These are phyloP conservation scores for Cepaea nemoralis DNA, from an alignment of 1,140 invertebrate genomes.

Conservation along the genomic window DNA sequence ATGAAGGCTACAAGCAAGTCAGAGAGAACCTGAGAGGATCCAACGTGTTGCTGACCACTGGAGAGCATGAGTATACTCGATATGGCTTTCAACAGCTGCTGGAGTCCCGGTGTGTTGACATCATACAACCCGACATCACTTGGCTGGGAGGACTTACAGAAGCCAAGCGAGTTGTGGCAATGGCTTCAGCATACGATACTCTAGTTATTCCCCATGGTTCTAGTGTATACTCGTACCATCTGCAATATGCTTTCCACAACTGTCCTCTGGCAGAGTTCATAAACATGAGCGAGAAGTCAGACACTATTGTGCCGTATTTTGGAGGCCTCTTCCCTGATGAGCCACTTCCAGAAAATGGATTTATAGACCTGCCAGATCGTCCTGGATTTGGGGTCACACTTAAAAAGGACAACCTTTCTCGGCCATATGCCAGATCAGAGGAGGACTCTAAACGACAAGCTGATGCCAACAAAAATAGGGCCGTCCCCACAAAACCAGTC, in stretches of 20 bases:
- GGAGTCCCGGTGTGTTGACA: conserved; percentile 62
- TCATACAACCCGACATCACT: conserved; percentile 68
- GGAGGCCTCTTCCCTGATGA: conserved; percentile 67
- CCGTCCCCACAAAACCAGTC: conserved; percentile 48
- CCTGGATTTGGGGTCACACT: conserved; percentile 68
- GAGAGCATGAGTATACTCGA: conserved; percentile 67
- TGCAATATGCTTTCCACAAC: conserved; percentile 67
- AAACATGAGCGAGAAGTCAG: conserved; percentile 62
- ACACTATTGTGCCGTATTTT: conserved; percentile 64
- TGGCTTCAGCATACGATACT: conserved; percentile 63
- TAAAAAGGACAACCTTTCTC: conserved; percentile 52
- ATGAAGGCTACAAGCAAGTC: conserved; percentile 63
- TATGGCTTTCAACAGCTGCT: conserved; percentile 65
- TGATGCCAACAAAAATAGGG: conserved; percentile 53
- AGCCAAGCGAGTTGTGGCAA: conserved; percentile 61
- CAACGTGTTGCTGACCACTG: conserved; percentile 62
- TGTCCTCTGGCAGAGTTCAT: conserved; percentile 67
- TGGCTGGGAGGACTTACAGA: conserved; percentile 68
- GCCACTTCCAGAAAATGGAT: conserved; percentile 62
- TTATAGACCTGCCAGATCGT: conserved; percentile 64
- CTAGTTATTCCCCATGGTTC: conserved; percentile 67
- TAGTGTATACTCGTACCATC: conserved; percentile 68
- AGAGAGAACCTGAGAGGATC: conserved; percentile 56
- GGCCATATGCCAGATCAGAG: conserved; percentile 58
- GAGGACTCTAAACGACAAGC: conserved; percentile 59